phyloP scores from a whole-genome alignment of 2,888 invertebrate species.

The Nomada fucata region DNA sequence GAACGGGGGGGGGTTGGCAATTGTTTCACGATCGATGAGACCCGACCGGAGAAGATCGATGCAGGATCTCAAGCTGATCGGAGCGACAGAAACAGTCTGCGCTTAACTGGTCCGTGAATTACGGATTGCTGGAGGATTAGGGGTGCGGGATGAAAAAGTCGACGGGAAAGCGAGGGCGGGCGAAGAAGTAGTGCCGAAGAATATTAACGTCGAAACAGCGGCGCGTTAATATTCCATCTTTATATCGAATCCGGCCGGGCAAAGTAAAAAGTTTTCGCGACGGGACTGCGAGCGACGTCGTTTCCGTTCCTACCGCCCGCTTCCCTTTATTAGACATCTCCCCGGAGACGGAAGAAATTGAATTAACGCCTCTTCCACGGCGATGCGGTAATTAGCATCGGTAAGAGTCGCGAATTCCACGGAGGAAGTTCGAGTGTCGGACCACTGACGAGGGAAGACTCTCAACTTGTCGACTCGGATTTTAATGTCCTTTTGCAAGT shows the following conservation, averaged over 20 bases:
- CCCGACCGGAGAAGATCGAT: constrained; percentile 8
- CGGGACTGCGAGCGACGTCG: constrained; percentile 49
- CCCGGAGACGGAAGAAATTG: constrained; percentile 15
- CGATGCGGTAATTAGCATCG: constrained; percentile 37
- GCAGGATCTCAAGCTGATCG: constrained; percentile 32
- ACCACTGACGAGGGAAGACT: too few species aligned
- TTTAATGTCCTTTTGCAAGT: too few species aligned
- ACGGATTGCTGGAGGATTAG: background rate
- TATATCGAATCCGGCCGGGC: constrained; percentile 47
- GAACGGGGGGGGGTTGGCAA: background rate
- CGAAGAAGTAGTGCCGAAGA: constrained; percentile 46
- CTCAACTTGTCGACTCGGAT: too few species aligned
- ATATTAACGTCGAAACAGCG: constrained; percentile 62
- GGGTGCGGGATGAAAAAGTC: constrained; percentile 17
- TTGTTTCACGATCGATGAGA: constrained; percentile 13
- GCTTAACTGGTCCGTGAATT: constrained; percentile 11
- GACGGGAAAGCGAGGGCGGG: constrained; percentile 17
- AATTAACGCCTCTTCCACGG: constrained; percentile 31
- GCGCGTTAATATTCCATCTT: constrained; percentile 62
- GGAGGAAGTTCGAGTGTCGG: background rate
- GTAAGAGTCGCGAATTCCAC: background rate
- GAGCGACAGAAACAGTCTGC: constrained; percentile 12
- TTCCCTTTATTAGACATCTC: constrained; percentile 33
- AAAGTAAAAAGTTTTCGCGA: constrained; percentile 50
- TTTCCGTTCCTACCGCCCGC: constrained; percentile 34